Conservation (phyloP, 1,140 invertebrate genomes). For the Sarcophaga peregrina region DNA sequence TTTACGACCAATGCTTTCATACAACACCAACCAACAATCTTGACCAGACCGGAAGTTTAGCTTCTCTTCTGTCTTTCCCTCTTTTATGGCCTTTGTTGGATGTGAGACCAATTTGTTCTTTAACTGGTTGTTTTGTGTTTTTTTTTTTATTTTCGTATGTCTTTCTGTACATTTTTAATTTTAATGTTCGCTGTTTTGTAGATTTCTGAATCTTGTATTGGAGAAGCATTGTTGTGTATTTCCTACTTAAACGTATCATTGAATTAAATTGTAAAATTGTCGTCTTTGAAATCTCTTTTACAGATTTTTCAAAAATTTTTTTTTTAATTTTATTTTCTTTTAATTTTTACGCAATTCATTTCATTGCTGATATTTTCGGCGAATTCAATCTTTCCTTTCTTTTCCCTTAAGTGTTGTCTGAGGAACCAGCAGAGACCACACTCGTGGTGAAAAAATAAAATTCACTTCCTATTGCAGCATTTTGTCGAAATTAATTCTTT, state of each 20-base stretch:
- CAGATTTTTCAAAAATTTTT: conserved; percentile 6
- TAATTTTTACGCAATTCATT: background rate
- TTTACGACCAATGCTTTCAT: too few species aligned
- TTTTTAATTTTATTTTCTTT: background rate
- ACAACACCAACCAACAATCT: background rate
- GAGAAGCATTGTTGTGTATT: background rate
- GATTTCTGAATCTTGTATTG: too few species aligned
- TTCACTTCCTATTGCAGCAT: background rate
- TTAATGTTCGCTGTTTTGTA: background rate
- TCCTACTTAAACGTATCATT: background rate
- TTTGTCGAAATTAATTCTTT: conserved; percentile 24
- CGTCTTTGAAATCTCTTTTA: background rate
- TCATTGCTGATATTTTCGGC: background rate
- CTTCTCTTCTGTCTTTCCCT: too few species aligned
- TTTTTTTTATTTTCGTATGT: background rate
- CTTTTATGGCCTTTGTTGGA: too few species aligned
- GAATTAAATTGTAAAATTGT: background rate
- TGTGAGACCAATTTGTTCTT: background rate
- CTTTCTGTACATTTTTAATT: background rate
- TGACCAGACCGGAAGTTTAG: background rate
- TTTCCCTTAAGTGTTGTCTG: background rate
- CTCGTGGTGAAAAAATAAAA: background rate
- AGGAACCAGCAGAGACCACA: background rate
- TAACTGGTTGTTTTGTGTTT: background rate
- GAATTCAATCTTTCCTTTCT: background rate